Evolutionary conservation across 2,888 invertebrate species (phyloP).

Genomic region (Meandrusa payeni): DNA sequence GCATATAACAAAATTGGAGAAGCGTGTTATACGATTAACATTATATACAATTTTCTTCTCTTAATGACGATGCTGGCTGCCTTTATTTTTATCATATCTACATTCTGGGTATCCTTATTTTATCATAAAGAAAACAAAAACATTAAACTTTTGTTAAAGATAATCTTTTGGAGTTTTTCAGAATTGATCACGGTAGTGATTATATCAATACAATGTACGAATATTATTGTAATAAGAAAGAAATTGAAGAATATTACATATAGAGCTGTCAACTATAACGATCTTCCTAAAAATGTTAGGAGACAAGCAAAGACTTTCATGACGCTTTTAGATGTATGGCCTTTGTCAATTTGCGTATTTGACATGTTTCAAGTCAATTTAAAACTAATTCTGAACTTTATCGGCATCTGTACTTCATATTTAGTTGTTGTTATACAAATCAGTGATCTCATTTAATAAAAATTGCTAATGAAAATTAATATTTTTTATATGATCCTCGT

Average conservation of each 20-base stretch:
- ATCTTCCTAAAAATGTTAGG: conserved; percentile 48
- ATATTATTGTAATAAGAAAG: conserved; percentile 46
- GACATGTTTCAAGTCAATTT: conserved; percentile 62
- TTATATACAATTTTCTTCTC: conserved; percentile 50
- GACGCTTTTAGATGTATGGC: conserved; percentile 57
- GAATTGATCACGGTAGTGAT: conserved; percentile 41
- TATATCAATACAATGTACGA: no score
- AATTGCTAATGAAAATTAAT: background rate
- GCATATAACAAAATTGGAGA: conserved; percentile 48
- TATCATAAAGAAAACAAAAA: conserved; percentile 27
- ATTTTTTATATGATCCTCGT: no score
- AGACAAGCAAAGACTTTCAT: conserved; percentile 59
- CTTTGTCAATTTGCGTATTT: conserved; percentile 37
- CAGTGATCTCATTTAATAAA: conserved; percentile 44
- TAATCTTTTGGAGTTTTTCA: conserved; percentile 42
- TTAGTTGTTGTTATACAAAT: conserved; percentile 62
- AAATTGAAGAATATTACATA: conserved; percentile 50
- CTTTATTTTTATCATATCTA: conserved; percentile 46
- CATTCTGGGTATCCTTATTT: conserved; percentile 49
- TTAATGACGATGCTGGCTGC: conserved; percentile 52
- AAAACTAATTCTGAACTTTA: conserved; percentile 58
- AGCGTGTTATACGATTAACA: conserved; percentile 41
- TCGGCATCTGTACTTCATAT: conserved; percentile 61
- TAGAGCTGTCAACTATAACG: conserved; percentile 57
- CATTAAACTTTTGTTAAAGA: conserved; percentile 30